Base-by-base conservation (phyloP, 2,888 invertebrate genomes). In the Tryphoninae sp. region DNA sequence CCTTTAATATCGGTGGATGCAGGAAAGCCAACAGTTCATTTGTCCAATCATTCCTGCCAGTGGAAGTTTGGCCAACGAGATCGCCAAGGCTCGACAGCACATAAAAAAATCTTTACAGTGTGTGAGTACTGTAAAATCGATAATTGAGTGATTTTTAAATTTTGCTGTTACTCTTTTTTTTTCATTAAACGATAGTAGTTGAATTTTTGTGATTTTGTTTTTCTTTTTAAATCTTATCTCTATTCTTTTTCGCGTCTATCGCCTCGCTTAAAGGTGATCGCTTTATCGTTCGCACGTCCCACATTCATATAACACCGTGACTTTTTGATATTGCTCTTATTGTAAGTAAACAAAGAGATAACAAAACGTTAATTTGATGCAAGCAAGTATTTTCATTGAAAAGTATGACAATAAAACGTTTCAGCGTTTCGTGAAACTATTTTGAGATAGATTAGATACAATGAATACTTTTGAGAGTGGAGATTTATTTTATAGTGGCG, bases 21-120 rank as follows among this genome's bases (percentile, higher is more conserved):
- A 91, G 91, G 90, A 86, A 87, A 87, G 85, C 85, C 90, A 89
- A 87, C 87, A 87, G 84, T 85, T 88, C 84, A 83, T 86, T 88
- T 87, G 87, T 82, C 86, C 89, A 85, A 86, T 88, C 84, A 85
- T 87, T 84, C 85, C 88, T 85, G 87, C 88, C 86, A 87, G 87
- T 88, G 91, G 91, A 89, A 91, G 89, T 89, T 94, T 97, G 93
- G 96, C 96, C 90, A 95, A 94, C 92, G 96, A 97, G 94, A 96
- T 97, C 91, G 96, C 96, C 91, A 97, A 96, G 94, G 96, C 96
- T 92, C 95, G 96, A 91, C 96, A 96, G 93, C 96, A 96, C 93
- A 96, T 97, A 93, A 96, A 92, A 92, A 91, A 92, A 87, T 92
- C 93, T 88, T 92, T 93, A 89, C 92, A 92, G 90, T 92, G 92